Evolutionary conservation across 2,797 vertebrate species (phyloP).

Genomic region (Botia kubotai): DNA sequence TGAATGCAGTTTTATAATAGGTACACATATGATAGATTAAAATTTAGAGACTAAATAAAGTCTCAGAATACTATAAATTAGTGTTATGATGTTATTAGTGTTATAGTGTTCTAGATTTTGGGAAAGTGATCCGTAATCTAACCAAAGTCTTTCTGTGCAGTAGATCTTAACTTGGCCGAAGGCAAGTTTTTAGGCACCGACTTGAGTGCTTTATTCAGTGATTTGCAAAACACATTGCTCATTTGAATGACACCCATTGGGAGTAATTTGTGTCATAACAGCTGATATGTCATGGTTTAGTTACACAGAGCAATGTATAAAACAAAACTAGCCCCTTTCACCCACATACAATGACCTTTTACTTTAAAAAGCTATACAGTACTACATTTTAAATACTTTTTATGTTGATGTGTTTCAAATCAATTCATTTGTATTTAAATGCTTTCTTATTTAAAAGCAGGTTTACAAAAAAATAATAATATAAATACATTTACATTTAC

Average conservation of each 20-base stretch:
- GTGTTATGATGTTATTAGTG: conserved; percentile 11
- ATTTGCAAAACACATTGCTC: conserved; percentile 48
- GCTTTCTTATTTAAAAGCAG: too few species aligned
- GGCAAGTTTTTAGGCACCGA: conserved; percentile 41
- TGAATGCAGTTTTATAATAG: conserved; percentile 11
- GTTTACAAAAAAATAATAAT: too few species aligned
- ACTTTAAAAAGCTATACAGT: background rate
- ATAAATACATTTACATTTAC: too few species aligned
- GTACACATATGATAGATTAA: background rate
- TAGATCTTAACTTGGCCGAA: conserved; percentile 38
- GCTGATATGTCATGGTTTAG: conserved; percentile 36
- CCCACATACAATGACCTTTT: background rate
- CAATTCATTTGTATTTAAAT: too few species aligned
- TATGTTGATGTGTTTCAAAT: background rate
- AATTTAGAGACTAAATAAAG: conserved; percentile 11
- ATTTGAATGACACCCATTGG: conserved; percentile 30
- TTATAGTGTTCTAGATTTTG: background rate
- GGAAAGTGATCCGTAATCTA: conserved; percentile 29
- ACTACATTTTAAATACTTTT: background rate
- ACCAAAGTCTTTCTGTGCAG: conserved; percentile 5
- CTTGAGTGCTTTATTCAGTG: conserved; percentile 48
- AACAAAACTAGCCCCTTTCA: background rate
- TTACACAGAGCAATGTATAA: background rate
- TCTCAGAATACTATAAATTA: background rate
- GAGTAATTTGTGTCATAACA: conserved; percentile 35